Conservation (phyloP, 2,797 vertebrate genomes). For the Pseudocheirus occidentalis region DNA sequence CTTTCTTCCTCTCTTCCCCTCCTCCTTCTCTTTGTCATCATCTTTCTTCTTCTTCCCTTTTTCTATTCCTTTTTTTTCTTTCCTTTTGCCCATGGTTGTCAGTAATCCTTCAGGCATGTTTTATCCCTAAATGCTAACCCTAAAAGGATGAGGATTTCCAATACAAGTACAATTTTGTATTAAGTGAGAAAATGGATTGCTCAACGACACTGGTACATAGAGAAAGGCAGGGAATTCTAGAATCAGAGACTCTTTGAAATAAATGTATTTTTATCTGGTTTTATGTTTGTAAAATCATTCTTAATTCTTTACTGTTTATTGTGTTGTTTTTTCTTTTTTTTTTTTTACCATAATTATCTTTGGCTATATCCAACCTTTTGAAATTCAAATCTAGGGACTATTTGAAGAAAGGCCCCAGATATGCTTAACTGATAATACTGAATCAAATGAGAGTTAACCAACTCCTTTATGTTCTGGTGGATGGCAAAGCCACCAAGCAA, state of each 20-base stretch:
- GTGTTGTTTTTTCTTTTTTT: too few relatives aligned
- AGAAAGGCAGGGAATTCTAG: neutral
- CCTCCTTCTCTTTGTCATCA: neutral
- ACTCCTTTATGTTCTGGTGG: neutral
- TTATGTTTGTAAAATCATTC: constrained; percentile 21
- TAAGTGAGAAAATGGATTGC: neutral
- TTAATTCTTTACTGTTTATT: constrained; percentile 39
- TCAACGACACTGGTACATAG: neutral
- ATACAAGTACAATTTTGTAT: neutral
- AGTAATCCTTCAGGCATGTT: neutral
- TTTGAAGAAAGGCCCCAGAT: neutral
- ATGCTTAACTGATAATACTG: neutral
- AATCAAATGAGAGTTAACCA: neutral
- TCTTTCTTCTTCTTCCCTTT: neutral
- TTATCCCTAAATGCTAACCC: neutral
- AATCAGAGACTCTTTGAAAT: constrained; percentile 1
- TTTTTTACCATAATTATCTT: constrained; percentile 37
- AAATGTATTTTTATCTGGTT: neutral
- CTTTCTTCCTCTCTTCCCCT: neutral
- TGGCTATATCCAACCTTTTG: neutral
- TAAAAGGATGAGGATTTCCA: neutral
- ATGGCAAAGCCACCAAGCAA: neutral
- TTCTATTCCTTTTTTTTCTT: neutral
- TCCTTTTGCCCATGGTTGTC: neutral
- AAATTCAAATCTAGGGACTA: constrained; percentile 40